These are phyloP conservation scores for Enoplosus armatus DNA, from an alignment of 2,797 vertebrate genomes.

Conservation along the genomic window DNA sequence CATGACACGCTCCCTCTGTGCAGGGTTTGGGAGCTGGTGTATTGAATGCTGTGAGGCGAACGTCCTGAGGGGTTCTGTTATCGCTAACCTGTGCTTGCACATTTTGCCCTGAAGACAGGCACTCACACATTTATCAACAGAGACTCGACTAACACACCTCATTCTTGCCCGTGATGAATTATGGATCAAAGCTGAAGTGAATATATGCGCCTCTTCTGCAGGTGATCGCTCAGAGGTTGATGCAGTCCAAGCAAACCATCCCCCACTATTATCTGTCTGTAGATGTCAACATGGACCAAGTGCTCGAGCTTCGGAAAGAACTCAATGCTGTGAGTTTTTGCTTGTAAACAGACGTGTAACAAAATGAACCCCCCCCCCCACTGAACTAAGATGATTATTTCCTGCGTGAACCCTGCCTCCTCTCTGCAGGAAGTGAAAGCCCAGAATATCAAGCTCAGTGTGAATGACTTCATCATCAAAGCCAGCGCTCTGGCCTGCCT, in stretches of 20 bases:
- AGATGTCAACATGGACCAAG: slow-evolving; percentile 95
- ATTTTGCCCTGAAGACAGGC: slow-evolving; percentile 38
- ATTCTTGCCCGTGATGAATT: slow-evolving; percentile 38
- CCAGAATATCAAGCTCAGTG: slow-evolving; percentile 93
- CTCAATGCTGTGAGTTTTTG: slow-evolving; percentile 90
- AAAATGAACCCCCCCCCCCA: too few relatives aligned
- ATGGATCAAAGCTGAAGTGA: slow-evolving; percentile 50
- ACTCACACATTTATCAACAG: slow-evolving; percentile 30
- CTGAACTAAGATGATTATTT: slow-evolving; percentile 14
- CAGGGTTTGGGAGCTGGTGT: not conserved
- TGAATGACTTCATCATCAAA: slow-evolving; percentile 99
- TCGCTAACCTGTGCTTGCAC: slow-evolving; percentile 44
- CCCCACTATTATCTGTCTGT: slow-evolving; percentile 99
- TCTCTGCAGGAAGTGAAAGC: slow-evolving; percentile 89
- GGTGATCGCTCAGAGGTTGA: slow-evolving; percentile 98
- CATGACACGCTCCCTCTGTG: not conserved
- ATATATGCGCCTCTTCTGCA: slow-evolving; percentile 65
- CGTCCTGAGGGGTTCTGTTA: slow-evolving; percentile 36
- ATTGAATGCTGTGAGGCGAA: slow-evolving; percentile 25
- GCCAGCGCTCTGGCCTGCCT: slow-evolving; percentile 95
- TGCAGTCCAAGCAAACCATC: slow-evolving; percentile 99
- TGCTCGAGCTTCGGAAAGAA: slow-evolving; percentile 92
- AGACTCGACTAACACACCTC: slow-evolving; percentile 5
- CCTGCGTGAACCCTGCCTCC: not conserved
- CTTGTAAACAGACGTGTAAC: not conserved